phyloP scores from a whole-genome alignment of 2,888 invertebrate species.

The Copidosoma aretas region DNA sequence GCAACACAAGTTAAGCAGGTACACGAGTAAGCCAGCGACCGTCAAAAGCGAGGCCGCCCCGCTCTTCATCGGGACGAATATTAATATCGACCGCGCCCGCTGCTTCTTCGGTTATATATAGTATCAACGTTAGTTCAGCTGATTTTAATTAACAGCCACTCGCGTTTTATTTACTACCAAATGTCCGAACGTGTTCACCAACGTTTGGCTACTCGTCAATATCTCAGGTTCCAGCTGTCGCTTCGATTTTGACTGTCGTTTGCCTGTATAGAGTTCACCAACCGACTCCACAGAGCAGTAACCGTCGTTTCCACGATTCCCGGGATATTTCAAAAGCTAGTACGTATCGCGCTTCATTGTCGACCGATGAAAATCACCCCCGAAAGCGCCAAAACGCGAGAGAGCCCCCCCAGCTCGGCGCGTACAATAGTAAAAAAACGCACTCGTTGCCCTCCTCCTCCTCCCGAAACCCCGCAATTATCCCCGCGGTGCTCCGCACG shows the following conservation, averaged over 20 bases:
- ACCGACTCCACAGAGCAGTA: neutral
- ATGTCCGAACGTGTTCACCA: too few species aligned
- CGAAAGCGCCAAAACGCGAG: too few species aligned
- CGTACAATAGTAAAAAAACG: too few species aligned
- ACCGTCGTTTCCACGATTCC: conserved; percentile 1
- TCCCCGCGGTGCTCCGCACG: conserved; percentile 44
- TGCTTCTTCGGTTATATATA: neutral
- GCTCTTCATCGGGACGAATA: conserved; percentile 50
- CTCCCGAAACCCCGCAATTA: conserved; percentile 49
- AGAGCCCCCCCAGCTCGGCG: too few species aligned
- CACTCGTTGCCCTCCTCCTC: conserved; percentile 22
- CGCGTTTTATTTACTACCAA: too few species aligned
- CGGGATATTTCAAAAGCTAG: neutral
- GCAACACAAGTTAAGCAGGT: too few species aligned
- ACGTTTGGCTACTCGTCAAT: too few species aligned
- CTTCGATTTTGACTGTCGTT: neutral
- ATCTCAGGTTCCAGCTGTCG: neutral
- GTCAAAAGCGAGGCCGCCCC: neutral
- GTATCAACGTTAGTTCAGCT: neutral
- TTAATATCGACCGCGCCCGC: conserved; percentile 52
- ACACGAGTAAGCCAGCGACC: neutral
- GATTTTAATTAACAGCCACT: neutral
- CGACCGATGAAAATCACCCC: too few species aligned
- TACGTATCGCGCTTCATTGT: neutral
- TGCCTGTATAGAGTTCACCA: neutral